These are phyloP conservation scores for Eunapius fragilis DNA, from an alignment of 37 sponge, comb jelly and placozoan species.

Conservation along the genomic window DNA sequence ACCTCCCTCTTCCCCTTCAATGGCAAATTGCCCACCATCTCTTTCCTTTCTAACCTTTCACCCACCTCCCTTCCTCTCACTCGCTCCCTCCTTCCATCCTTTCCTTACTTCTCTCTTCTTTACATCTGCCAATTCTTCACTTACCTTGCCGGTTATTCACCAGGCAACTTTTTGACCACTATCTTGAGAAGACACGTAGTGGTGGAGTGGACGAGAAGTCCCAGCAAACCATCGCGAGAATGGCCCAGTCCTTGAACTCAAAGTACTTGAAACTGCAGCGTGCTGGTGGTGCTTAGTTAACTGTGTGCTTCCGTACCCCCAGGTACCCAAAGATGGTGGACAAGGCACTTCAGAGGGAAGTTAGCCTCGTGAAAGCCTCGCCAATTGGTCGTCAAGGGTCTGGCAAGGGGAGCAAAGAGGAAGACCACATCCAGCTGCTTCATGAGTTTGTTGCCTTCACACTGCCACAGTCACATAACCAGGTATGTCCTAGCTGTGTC, in stretches of 20 bases:
- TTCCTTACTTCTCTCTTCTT: no score
- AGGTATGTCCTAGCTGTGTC: constrained; percentile 21
- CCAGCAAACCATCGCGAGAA: background rate
- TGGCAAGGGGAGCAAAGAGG: background rate
- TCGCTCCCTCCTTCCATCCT: background rate
- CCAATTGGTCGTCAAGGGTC: background rate
- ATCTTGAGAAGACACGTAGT: background rate
- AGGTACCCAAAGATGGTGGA: constrained; percentile 58
- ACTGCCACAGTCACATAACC: constrained; percentile 31
- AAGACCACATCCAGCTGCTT: constrained; percentile 4
- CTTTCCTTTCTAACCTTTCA: no score
- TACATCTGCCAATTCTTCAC: no score
- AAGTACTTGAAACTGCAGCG: background rate
- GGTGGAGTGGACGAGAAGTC: background rate
- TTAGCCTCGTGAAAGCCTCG: background rate
- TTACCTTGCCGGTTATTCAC: no score
- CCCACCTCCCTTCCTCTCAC: background rate
- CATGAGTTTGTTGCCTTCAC: constrained; percentile 40
- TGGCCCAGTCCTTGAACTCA: background rate
- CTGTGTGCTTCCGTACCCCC: background rate
- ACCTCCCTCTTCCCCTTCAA: no score
- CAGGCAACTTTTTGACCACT: background rate
- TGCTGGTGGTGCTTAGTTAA: background rate
- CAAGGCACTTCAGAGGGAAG: constrained; percentile 19
- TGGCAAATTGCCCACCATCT: no score